These are phyloP conservation scores for Drosophila lacteicornis DNA, from an alignment of 1,140 invertebrate genomes.

Conservation along the genomic window DNA sequence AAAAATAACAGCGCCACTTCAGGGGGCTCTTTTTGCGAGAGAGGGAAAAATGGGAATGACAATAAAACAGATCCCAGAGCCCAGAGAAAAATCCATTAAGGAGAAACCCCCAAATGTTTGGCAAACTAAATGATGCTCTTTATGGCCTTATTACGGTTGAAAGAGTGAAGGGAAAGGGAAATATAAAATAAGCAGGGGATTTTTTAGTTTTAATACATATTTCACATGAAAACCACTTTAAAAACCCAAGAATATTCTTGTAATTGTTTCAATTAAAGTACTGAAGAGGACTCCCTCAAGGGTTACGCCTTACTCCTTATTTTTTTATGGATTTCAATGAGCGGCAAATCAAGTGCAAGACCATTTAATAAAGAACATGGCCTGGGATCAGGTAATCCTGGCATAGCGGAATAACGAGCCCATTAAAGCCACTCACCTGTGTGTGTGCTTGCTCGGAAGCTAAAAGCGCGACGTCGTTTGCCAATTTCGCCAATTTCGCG, in stretches of 20 bases:
- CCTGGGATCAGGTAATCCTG: conserved; percentile 33
- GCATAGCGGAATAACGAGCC: conserved; percentile 56
- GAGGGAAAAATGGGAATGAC: conserved; percentile 14
- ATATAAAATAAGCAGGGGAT: no score
- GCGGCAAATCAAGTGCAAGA: conserved; percentile 76
- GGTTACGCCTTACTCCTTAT: conserved; percentile 1
- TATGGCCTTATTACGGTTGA: neutral
- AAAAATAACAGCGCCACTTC: conserved; percentile 65
- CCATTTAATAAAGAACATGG: conserved; percentile 39
- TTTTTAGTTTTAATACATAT: no score
- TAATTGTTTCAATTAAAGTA: neutral
- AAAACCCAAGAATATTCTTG: neutral
- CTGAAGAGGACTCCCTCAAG: neutral
- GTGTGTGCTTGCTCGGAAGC: conserved; percentile 9
- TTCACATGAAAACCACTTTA: no score
- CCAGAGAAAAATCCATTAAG: neutral
- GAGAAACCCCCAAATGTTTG: neutral
- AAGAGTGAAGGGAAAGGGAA: neutral
- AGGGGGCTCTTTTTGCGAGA: conserved; percentile 15
- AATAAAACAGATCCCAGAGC: conserved; percentile 32
- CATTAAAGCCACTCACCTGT: conserved; percentile 82
- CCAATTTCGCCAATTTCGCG: conserved; percentile 63
- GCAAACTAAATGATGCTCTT: conserved; percentile 17
- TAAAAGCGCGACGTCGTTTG: conserved; percentile 62
- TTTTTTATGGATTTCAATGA: conserved; percentile 66